These are phyloP conservation scores for Batillaria attramentaria DNA, from an alignment of 1,140 invertebrate genomes.

Conservation along the genomic window DNA sequence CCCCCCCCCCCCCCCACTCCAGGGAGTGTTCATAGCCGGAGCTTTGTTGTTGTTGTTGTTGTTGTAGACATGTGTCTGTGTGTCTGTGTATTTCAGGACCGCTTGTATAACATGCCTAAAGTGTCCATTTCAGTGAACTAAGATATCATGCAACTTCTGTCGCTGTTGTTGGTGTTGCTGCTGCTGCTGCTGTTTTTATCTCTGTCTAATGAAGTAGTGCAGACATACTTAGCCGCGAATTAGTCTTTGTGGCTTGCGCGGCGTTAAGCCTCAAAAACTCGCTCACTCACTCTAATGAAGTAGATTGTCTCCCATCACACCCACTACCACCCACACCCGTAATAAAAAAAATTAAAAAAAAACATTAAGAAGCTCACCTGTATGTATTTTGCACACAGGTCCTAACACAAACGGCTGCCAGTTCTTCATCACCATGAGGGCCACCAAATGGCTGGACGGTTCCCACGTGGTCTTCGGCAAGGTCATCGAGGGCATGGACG, in stretches of 20 bases:
- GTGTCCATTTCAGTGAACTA: background rate
- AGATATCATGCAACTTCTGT: background rate
- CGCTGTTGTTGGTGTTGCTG: no score
- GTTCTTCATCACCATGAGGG: constrained; percentile 85
- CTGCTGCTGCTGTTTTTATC: no score
- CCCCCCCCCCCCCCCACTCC: no score
- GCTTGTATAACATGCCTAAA: background rate
- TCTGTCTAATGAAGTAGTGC: no score
- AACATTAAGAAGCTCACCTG: constrained; percentile 61
- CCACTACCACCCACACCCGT: no score
- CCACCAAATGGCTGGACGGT: constrained; percentile 92
- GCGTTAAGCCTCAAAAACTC: background rate
- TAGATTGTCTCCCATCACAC: background rate
- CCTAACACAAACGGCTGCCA: constrained; percentile 75
- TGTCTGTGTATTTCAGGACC: background rate
- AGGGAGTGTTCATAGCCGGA: background rate
- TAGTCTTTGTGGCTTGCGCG: no score
- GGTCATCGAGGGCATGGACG: constrained; percentile 87
- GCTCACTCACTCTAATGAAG: background rate
- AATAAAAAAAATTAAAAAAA: no score
- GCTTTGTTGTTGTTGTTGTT: background rate
- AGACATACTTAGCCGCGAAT: no score
- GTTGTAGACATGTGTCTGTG: background rate
- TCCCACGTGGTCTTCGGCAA: constrained; percentile 96
- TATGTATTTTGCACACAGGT: constrained; percentile 77